These are phyloP conservation scores for Torymus aiolomorphi DNA, from an alignment of 2,888 invertebrate genomes.

Conservation along the genomic window DNA sequence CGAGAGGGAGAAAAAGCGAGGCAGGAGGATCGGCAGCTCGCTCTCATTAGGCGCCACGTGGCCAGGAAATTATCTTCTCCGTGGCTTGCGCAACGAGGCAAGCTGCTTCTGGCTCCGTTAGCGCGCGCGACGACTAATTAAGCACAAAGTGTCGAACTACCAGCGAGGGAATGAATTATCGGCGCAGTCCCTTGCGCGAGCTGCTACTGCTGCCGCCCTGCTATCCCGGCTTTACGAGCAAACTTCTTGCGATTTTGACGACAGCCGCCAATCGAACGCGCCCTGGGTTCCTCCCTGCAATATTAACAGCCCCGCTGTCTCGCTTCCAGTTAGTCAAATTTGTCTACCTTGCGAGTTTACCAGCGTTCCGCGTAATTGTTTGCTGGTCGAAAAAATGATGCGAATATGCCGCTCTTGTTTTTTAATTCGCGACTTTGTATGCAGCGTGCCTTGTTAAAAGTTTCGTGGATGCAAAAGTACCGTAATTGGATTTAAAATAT, in stretches of 20 bases:
- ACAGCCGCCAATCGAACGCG: constrained; percentile 40
- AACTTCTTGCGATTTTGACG: constrained; percentile 51
- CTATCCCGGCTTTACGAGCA: constrained; percentile 45
- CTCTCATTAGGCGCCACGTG: constrained; percentile 71
- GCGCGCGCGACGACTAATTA: constrained; percentile 68
- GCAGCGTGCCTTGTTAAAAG: neutral
- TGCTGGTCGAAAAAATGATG: too few species aligned
- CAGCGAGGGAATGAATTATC: constrained; percentile 51
- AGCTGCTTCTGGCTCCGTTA: constrained; percentile 56
- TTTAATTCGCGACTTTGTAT: too few species aligned
- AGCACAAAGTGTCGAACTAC: constrained; percentile 68
- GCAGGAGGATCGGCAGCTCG: constrained; percentile 12
- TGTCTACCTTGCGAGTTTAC: too few species aligned
- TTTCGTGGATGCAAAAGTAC: neutral
- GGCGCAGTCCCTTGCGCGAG: neutral
- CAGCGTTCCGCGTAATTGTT: too few species aligned
- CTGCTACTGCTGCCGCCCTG: neutral
- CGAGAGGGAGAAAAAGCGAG: constrained; percentile 52
- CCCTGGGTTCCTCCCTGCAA: neutral
- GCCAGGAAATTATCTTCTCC: constrained; percentile 68
- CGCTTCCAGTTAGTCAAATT: neutral
- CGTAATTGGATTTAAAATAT: neutral
- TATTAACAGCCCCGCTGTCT: constrained; percentile 3
- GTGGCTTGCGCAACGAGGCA: constrained; percentile 48
- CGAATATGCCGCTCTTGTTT: too few species aligned